phyloP scores from a whole-genome alignment of 1,140 invertebrate species.

The Littorina saxatilis region DNA sequence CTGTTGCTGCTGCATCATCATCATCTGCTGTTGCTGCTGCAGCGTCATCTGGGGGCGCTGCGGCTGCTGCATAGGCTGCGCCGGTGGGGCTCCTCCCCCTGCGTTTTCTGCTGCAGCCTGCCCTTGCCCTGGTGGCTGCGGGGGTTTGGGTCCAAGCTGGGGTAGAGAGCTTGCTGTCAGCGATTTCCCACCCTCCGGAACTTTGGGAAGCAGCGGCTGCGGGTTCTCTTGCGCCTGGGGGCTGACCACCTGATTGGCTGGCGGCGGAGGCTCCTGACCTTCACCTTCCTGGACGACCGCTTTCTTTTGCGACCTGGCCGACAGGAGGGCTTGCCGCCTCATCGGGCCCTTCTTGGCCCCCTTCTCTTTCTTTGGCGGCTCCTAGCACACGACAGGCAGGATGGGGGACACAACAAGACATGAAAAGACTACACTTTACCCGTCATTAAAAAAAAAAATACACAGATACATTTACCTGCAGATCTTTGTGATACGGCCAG shows the following conservation, averaged over 20 bases:
- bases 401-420: too few relatives aligned
- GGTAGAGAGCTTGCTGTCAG: not conserved
- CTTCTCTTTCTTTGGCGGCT: not conserved
- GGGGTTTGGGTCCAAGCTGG: slow-evolving; percentile 10
- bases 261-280: not conserved
- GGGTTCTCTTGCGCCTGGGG: not conserved
- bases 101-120: too few relatives aligned
- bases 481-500: too few relatives aligned
- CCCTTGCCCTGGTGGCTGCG: not conserved
- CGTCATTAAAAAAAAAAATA: too few relatives aligned
- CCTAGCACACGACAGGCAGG: too few relatives aligned
- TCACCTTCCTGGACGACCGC: not conserved
- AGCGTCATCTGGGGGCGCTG: slow-evolving; percentile 14
- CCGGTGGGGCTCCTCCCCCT: not conserved
- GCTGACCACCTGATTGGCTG: not conserved
- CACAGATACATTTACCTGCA: too few relatives aligned
- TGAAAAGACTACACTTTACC: too few relatives aligned
- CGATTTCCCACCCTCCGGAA: not conserved
- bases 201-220: not conserved
- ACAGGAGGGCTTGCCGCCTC: slow-evolving; percentile 2
- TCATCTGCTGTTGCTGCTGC: slow-evolving; percentile 18
- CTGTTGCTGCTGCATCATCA: not conserved
- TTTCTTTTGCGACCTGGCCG: slow-evolving; percentile 1
- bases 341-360: not conserved
- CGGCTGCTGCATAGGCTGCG: not conserved